Base-by-base conservation (phyloP, 1,140 invertebrate species). In the Drosophila sulfurigaster region DNA sequence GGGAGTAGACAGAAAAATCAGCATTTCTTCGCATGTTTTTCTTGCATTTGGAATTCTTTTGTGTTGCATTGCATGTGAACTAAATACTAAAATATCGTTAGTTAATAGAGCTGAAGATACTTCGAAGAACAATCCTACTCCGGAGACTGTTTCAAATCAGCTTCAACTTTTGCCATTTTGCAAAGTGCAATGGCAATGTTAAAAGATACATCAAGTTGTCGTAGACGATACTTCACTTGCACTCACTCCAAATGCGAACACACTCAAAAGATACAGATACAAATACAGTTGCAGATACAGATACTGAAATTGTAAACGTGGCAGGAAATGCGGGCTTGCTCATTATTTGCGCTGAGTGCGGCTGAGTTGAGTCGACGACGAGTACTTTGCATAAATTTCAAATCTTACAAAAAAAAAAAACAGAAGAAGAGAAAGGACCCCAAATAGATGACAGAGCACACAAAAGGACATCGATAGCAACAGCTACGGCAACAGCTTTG, bases 371-470 rank as follows among this genome's bases (percentile, higher is more conserved):
- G 76, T 81, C 65, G 46, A 82, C 83, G 73, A 80, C 74, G 81
- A 89, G 85, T 89, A 81, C 85, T 89, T 89, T 89, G 85, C 85
- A 89, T 89, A 89, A 89, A 89, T 89, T 89, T 87, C 64, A 78
- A 87, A 87, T 87, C 82, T 87, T 85, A 69, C 65, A 62, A 64
- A 70, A 78, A 75, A 63, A 16, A 48, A 63, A 25, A 76, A 70
- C 74, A 75, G 58, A 16, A 48, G 63, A 25, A 54, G n/a, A 16
- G 48, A 13, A 45, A 51, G 51, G 49, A 73, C 54, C 56, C 58
- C 67, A 77, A 76, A 73, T 78, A 88, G 83, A 82, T 88, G 83
- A 88, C 83, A 79, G 79, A 68, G 81, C 80, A 68, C 81, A 89
- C 83, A 88, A 88, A 88, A 89, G 78, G 85, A 89, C 85, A 89